These are phyloP conservation scores for Lanius ludovicianus DNA, from an alignment of 2,113 vertebrate genomes.

Conservation along the genomic window DNA sequence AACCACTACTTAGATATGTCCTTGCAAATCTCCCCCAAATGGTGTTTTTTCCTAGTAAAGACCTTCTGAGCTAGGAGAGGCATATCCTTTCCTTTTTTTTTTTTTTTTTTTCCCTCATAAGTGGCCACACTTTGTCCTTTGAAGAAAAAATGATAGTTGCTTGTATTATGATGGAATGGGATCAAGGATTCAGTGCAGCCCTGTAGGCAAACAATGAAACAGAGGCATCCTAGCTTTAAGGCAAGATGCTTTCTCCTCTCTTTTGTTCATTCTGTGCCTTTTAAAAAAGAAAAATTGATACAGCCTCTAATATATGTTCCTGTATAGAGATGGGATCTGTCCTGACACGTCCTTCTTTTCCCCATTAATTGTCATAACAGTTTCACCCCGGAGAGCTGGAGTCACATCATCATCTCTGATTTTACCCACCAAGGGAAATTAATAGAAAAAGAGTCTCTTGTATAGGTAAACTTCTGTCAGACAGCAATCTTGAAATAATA, in stretches of 20 bases:
- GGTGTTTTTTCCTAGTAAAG: not conserved
- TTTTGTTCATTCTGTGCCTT: constrained; percentile 8
- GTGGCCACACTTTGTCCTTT: not conserved
- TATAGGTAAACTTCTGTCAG: not conserved
- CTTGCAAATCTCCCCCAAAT: constrained; percentile 38
- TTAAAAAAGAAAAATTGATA: not conserved
- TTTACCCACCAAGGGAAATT: not conserved
- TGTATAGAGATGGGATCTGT: not conserved
- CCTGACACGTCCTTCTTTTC: not conserved
- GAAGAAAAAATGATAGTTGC: constrained; percentile 17
- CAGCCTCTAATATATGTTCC: not conserved
- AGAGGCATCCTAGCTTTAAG: not conserved
- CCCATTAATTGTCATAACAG: not conserved
- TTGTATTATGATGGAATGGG: constrained; percentile 20
- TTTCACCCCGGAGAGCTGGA: not conserved
- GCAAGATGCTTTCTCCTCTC: not conserved
- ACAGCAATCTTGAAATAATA: not conserved
- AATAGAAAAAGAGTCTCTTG: not conserved
- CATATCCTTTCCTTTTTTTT: not conserved
- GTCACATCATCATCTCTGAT: not conserved
- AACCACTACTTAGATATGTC: constrained; percentile 31
- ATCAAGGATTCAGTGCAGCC: constrained; percentile 30
- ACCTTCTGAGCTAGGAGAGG: not conserved
- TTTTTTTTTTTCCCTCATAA: not conserved
- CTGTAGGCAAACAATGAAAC: constrained; percentile 23